Conservation (phyloP, 2,113 vertebrate genomes). For the Dicerorhinus sumatrensis region DNA sequence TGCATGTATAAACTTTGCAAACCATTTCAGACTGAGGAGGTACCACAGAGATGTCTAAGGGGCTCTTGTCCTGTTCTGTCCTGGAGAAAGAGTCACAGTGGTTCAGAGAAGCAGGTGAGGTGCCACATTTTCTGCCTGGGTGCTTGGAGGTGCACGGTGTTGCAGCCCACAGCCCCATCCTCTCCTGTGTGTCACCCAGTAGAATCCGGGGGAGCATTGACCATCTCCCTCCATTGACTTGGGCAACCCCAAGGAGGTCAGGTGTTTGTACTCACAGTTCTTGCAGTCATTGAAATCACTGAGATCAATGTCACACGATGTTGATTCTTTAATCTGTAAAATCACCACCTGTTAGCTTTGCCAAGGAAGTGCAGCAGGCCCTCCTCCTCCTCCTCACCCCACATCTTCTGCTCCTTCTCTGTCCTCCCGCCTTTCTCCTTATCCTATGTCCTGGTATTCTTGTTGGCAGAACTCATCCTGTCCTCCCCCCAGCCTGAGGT, state of each 20-base stretch:
- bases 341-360: constrained; percentile 5
- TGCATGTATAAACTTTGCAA: accelerated
- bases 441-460: background rate
- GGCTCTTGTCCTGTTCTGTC: background rate
- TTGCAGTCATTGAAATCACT: constrained; percentile 36
- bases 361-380: background rate
- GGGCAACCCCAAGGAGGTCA: no score
- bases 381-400: background rate
- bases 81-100: background rate
- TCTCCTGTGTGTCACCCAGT: background rate
- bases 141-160: no score
- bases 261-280: constrained; percentile 68
- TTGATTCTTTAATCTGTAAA: constrained; percentile 42
- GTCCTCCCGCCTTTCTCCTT: background rate
- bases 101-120: background rate
- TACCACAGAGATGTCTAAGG: background rate
- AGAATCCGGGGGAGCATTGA: background rate
- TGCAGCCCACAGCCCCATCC: background rate
- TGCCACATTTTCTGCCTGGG: background rate
- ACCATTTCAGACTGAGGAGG: background rate
- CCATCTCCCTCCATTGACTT: background rate
- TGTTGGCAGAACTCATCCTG: background rate
- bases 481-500: background rate
- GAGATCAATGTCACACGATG: constrained; percentile 39
- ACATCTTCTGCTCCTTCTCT: background rate